These are phyloP conservation scores for Xyliphius kryptos DNA, from an alignment of 2,113 vertebrate genomes.

Conservation along the genomic window DNA sequence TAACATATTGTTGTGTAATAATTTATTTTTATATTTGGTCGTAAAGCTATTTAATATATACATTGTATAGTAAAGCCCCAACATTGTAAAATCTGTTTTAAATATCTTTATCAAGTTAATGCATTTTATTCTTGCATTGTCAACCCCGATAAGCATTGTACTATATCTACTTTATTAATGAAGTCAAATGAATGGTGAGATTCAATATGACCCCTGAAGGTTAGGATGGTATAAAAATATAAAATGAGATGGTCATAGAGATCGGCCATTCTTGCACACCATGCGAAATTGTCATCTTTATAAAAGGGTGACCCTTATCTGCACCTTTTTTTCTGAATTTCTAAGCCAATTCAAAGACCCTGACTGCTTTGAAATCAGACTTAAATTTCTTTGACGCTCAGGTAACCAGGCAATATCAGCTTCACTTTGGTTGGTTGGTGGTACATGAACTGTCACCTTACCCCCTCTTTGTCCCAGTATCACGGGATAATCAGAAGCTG, in stretches of 20 bases:
- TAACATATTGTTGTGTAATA: too few species aligned
- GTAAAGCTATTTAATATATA: not conserved
- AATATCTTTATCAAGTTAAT: not conserved
- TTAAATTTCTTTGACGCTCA: constrained; percentile 12
- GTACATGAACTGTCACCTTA: not conserved
- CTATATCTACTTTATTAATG: constrained; percentile 4
- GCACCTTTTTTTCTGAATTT: constrained; percentile 55
- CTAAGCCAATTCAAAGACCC: constrained; percentile 49
- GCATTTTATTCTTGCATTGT: not conserved
- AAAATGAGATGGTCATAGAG: constrained; percentile 53
- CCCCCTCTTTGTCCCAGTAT: too few species aligned
- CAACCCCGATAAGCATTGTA: not conserved
- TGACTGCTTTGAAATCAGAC: constrained; percentile 43
- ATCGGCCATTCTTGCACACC: constrained; percentile 35
- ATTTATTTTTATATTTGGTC: too few species aligned
- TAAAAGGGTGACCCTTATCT: constrained; percentile 56
- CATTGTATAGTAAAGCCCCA: not conserved
- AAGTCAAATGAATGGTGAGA: not conserved
- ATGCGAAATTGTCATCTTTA: constrained; percentile 52
- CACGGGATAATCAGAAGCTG: too few species aligned
- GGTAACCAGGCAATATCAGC: constrained; percentile 51
- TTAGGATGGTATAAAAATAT: constrained; percentile 49
- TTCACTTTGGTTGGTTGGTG: constrained; percentile 4
- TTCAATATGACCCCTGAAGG: constrained; percentile 5
- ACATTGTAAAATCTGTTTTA: not conserved